Evolutionary conservation across 2,797 vertebrate genomes (phyloP).

Genomic region (Sebastiscus albofasciatus): DNA sequence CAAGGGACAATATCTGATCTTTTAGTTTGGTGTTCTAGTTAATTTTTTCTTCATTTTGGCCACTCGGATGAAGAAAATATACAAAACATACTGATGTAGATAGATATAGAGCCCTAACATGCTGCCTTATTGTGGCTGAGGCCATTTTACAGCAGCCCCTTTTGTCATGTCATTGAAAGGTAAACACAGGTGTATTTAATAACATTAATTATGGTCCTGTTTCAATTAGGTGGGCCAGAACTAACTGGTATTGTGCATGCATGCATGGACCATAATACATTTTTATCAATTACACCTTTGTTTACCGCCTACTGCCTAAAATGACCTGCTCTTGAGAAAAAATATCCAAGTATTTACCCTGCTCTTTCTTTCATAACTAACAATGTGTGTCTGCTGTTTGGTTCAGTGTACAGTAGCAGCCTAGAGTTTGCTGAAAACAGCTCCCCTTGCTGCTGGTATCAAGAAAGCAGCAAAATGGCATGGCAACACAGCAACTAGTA

Average conservation of each 20-base stretch:
- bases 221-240: not conserved
- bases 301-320: not conserved
- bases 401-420: not conserved
- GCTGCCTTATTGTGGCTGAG: not conserved
- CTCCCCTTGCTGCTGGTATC: not conserved
- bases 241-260: not conserved
- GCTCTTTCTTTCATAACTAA: not conserved
- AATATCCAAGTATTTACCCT: not conserved
- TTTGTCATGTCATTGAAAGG: not conserved
- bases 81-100: not conserved
- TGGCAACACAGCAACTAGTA: not conserved
- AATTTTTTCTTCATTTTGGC: not conserved
- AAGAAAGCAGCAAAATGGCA: not conserved
- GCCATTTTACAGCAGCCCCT: not conserved
- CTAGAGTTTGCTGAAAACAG: not conserved
- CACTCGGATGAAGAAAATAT: constrained; percentile 17
- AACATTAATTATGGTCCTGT: not conserved
- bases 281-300: not conserved
- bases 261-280: not conserved
- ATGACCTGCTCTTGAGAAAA: not conserved
- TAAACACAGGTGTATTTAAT: not conserved
- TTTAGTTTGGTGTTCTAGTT: not conserved
- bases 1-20: no score
- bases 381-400: not conserved
- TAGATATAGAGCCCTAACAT: not conserved